phyloP scores from a whole-genome alignment of 2,888 invertebrate genomes.

The Caenorhabditis panamensis region DNA sequence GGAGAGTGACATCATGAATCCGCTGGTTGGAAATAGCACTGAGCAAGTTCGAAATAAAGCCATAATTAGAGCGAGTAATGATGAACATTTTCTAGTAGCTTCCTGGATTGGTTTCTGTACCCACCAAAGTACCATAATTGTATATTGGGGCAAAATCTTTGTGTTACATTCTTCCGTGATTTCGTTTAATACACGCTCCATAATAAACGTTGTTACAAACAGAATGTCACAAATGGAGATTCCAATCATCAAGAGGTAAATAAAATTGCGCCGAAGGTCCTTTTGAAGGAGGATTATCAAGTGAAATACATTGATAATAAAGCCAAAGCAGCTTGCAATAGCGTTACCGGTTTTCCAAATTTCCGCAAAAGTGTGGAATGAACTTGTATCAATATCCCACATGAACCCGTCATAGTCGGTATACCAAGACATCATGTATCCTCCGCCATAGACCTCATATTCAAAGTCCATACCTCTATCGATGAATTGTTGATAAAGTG shows the following conservation, averaged over 20 bases:
- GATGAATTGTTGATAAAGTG: too few relatives aligned
- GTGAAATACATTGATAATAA: slow-evolving; percentile 4
- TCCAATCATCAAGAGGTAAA: slow-evolving; percentile 3
- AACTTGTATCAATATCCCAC: too few relatives aligned
- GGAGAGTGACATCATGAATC: neutral
- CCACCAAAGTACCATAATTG: neutral
- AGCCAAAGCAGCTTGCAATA: neutral
- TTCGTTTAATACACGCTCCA: neutral
- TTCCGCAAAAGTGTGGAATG: too few relatives aligned
- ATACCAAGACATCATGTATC: too few relatives aligned
- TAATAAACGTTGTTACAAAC: neutral
- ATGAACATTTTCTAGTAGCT: neutral
- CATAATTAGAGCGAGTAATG: neutral
- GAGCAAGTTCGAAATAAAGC: neutral
- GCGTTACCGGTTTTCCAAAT: too few relatives aligned
- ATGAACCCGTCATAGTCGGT: too few relatives aligned
- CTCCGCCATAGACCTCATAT: too few relatives aligned
- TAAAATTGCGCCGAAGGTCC: neutral
- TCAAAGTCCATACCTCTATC: too few relatives aligned
- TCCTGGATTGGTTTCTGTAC: neutral
- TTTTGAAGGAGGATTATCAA: neutral
- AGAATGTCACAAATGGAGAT: slow-evolving; percentile 9
- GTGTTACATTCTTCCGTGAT: neutral
- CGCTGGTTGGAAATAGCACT: too few relatives aligned
- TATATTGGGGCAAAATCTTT: too few relatives aligned